Evolutionary conservation across 2,113 vertebrate species (phyloP).

Genomic region (Macrotis lagotis): DNA sequence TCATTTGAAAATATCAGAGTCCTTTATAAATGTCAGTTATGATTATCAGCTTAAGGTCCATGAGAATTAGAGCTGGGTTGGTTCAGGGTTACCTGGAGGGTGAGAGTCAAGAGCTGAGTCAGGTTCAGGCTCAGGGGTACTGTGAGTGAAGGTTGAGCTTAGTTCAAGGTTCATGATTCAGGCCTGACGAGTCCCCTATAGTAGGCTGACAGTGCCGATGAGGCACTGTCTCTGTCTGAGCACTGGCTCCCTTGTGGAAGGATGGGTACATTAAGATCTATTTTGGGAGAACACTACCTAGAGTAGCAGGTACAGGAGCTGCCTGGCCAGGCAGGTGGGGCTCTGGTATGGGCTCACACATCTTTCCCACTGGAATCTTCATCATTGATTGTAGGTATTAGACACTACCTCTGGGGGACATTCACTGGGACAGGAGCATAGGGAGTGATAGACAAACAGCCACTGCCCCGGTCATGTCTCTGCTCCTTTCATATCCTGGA

Average conservation of each 20-base stretch:
- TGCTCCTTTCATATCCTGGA: not conserved
- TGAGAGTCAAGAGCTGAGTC: not conserved
- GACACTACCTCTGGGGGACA: not conserved
- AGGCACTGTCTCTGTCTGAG: not conserved
- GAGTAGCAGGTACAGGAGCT: not conserved
- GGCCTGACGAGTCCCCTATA: not conserved
- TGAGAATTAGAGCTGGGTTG: not conserved
- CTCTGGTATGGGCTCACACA: not conserved
- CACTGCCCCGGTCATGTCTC: not conserved
- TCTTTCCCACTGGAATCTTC: not conserved
- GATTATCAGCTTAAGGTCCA: not conserved
- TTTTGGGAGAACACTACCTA: not conserved
- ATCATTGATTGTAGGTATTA: not conserved
- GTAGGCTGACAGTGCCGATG: not conserved
- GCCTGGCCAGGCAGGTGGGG: not conserved
- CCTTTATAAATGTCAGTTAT: not conserved
- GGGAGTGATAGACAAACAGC: not conserved
- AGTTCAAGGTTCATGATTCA: conserved; percentile 33
- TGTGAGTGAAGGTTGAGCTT: not conserved
- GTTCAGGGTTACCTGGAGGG: not conserved
- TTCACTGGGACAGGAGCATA: not conserved
- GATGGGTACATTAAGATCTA: not conserved
- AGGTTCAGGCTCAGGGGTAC: not conserved
- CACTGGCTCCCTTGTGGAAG: not conserved
- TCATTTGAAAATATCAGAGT: not conserved